A percentile compares a stretch with the other conserved stretches of the same genome.
phyloP scores from a whole-genome alignment of 1,140 invertebrate genomes.

The Panagrolaimus sp. region DNA sequence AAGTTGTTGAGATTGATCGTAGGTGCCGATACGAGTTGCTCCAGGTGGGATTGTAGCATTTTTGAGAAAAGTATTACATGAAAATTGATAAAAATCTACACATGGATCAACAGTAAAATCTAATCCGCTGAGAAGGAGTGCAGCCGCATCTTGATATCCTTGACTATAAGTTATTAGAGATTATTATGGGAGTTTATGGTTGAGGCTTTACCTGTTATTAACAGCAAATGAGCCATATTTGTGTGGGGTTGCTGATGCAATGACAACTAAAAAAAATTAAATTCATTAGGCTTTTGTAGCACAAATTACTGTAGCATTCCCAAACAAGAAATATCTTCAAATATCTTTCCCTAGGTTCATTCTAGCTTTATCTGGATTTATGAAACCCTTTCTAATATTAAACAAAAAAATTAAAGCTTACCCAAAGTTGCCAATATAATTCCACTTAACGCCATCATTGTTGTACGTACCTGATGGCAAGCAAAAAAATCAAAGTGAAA shows the following conservation, averaged over 20 bases:
- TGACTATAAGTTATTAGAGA: too few relatives aligned
- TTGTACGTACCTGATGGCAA: background rate
- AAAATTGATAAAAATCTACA: slow-evolving; percentile 64
- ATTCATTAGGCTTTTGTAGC: too few relatives aligned
- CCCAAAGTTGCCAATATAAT: too few relatives aligned
- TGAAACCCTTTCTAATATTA: too few relatives aligned
- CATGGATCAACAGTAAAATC: slow-evolving; percentile 62
- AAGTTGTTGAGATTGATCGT: slow-evolving; percentile 34
- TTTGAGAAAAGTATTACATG: slow-evolving; percentile 64
- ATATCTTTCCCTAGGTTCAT: too few relatives aligned
- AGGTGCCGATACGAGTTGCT: slow-evolving; percentile 34
- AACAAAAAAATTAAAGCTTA: too few relatives aligned
- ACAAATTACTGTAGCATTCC: too few relatives aligned
- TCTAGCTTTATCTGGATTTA: too few relatives aligned
- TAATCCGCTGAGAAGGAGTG: slow-evolving; percentile 60
- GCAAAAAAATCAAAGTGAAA: too few relatives aligned
- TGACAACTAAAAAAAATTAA: background rate
- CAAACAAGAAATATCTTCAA: too few relatives aligned
- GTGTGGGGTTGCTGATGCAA: background rate
- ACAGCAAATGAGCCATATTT: background rate
- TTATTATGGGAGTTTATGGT: too few relatives aligned
- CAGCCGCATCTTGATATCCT: slow-evolving; percentile 31
- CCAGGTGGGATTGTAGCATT: slow-evolving; percentile 56
- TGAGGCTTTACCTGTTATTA: background rate
- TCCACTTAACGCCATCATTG: too few relatives aligned